These are phyloP conservation scores for Chiloscyllium punctatum DNA, from an alignment of 2,797 vertebrate species.

Conservation along the genomic window DNA sequence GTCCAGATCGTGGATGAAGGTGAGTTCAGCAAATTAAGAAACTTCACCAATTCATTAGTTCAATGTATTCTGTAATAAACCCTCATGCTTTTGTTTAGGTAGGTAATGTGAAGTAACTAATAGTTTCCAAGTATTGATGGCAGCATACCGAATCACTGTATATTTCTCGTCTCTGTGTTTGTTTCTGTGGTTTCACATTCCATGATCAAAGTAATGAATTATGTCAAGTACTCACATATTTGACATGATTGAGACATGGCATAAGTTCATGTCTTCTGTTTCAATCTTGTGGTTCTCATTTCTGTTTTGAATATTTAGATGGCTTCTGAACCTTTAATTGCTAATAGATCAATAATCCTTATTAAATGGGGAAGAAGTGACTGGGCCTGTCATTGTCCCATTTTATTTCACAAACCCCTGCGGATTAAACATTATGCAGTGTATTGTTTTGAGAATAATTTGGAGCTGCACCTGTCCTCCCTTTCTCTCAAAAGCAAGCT, in stretches of 20 bases:
- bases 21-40: slow-evolving; percentile 41
- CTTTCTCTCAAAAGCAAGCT: neutral
- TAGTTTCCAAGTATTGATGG: neutral
- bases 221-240: neutral
- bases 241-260: neutral
- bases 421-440: neutral
- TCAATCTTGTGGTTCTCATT: neutral
- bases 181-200: neutral
- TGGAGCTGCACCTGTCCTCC: neutral
- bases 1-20: slow-evolving; percentile 53
- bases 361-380: neutral
- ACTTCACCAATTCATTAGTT: neutral
- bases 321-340: neutral
- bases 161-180: neutral
- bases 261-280: neutral
- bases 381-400: neutral
- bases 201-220: neutral
- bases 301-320: neutral
- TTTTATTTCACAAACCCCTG: neutral
- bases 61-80: neutral
- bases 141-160: neutral
- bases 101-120: neutral
- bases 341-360: neutral
- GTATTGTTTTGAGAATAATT: neutral
- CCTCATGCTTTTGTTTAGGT: neutral